These are phyloP conservation scores for Drosophila cardini DNA, from an alignment of 1,140 invertebrate genomes.

Conservation along the genomic window DNA sequence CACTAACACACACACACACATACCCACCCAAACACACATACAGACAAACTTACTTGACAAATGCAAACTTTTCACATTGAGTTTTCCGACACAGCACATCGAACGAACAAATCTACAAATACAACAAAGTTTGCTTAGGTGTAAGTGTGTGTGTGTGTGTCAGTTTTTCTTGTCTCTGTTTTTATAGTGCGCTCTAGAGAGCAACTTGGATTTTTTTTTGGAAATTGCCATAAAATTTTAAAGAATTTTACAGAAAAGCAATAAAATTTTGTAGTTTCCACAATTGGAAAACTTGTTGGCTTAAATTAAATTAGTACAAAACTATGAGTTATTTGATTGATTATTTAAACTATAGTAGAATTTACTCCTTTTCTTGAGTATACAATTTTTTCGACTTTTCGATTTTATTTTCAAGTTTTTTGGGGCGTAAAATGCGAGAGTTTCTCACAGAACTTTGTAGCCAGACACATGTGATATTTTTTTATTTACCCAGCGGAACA, in stretches of 20 bases:
- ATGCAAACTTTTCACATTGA: constrained; percentile 80
- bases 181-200: background rate
- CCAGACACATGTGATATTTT: constrained; percentile 61
- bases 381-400: background rate
- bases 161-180: constrained; percentile 12
- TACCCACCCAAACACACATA: background rate
- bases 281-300: too few relatives aligned
- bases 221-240: constrained; percentile 1
- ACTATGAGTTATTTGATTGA: background rate
- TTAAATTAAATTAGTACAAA: background rate
- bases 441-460: constrained; percentile 15
- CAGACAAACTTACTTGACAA: constrained; percentile 26
- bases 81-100: constrained; percentile 72
- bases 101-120: constrained; percentile 57
- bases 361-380: background rate
- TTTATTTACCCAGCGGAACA: constrained; percentile 74
- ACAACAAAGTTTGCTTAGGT: constrained; percentile 15
- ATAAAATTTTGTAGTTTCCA: too few relatives aligned
- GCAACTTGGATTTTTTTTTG: constrained; percentile 14
- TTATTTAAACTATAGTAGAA: too few relatives aligned
- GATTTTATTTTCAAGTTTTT: constrained; percentile 48
- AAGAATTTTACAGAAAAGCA: background rate
- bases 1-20: background rate
- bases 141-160: constrained; percentile 8
- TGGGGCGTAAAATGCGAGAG: constrained; percentile 67